Conservation (phyloP, 2,797 vertebrate genomes). For the Borostomias antarcticus region DNA sequence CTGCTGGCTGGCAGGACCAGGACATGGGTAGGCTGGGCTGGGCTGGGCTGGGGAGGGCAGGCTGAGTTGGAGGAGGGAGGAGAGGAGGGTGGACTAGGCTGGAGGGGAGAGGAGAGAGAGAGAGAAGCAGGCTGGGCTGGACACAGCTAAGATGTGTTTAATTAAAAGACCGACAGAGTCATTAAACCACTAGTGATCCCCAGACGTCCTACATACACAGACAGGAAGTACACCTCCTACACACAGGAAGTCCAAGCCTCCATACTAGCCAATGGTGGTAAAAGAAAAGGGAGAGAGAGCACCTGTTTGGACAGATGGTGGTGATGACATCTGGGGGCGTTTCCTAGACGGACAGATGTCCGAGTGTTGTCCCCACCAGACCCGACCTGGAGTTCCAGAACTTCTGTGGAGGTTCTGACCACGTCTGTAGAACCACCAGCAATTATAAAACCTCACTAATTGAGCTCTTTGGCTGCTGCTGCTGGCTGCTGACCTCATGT, state of each 20-base stretch:
- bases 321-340: neutral
- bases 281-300: neutral
- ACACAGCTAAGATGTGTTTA: neutral
- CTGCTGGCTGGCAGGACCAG: too few species aligned
- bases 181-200: neutral
- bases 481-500: too few species aligned
- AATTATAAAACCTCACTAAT: too few species aligned
- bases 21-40: too few species aligned
- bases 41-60: too few species aligned
- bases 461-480: too few species aligned
- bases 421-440: too few species aligned
- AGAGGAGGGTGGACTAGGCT: too few species aligned
- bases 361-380: neutral
- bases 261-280: neutral
- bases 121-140: neutral
- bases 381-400: neutral
- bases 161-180: neutral
- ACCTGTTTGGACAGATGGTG: neutral
- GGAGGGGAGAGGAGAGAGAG: neutral
- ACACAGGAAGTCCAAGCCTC: neutral
- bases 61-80: neutral
- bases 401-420: neutral
- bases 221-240: neutral
- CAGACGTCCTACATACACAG: neutral
- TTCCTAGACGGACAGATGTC: neutral